These are phyloP conservation scores for Lithodes maja DNA, from an alignment of 2,888 invertebrate species.

Conservation along the genomic window DNA sequence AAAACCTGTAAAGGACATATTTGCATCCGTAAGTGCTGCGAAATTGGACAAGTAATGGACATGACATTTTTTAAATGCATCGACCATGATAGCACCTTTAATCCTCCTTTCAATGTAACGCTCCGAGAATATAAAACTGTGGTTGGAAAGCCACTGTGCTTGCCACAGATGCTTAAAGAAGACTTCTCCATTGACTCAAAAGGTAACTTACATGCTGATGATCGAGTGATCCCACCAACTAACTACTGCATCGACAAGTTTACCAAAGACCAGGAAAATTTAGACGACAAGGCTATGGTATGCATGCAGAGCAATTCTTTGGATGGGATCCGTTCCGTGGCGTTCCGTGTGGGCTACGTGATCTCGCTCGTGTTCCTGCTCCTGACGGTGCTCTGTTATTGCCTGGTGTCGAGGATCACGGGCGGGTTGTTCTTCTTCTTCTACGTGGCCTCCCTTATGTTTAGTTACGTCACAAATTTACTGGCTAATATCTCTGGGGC, in stretches of 20 bases:
- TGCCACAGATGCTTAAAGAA: background rate
- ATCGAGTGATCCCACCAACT: background rate
- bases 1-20: background rate
- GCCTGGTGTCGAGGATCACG: too few relatives aligned
- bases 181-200: background rate
- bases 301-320: too few relatives aligned
- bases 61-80: conserved; percentile 4
- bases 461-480: too few relatives aligned
- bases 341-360: too few relatives aligned
- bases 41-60: conserved; percentile 33
- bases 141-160: conserved; percentile 30
- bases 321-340: too few relatives aligned
- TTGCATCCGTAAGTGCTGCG: conserved; percentile 53
- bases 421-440: too few relatives aligned
- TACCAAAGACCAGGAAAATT: background rate
- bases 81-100: background rate
- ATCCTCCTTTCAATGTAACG: background rate
- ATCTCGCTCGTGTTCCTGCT: too few relatives aligned
- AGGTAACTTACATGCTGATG: background rate
- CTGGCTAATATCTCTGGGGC: too few relatives aligned
- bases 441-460: too few relatives aligned
- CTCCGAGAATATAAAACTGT: conserved; percentile 28
- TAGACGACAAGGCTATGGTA: too few relatives aligned
- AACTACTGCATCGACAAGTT: conserved; percentile 51
- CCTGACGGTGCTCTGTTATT: too few relatives aligned